Percentiles rank a stretch among this genome's conserved stretches.
Conservation (phyloP, 1,140 invertebrate genomes). For the Hylyphantes graminicola region DNA sequence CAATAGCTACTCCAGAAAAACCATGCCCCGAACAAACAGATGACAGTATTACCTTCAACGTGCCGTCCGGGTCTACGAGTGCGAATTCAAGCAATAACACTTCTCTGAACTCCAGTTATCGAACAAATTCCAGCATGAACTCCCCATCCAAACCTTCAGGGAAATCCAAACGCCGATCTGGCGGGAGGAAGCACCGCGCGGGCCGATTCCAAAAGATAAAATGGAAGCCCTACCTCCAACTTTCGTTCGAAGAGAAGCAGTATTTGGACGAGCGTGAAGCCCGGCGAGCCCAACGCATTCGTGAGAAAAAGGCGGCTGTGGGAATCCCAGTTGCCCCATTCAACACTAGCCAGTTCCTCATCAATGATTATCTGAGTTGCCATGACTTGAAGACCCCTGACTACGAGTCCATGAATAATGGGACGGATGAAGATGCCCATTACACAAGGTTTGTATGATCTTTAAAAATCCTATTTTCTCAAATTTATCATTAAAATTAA, state of each 20-base stretch:
- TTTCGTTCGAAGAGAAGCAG: constrained; percentile 66
- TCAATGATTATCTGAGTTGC: constrained; percentile 76
- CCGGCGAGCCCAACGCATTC: constrained; percentile 64
- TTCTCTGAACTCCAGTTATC: too few relatives aligned
- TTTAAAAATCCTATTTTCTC: too few relatives aligned
- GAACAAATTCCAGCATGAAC: too few relatives aligned
- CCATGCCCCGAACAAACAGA: too few relatives aligned
- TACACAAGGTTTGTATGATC: neutral
- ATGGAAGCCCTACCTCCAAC: constrained; percentile 68
- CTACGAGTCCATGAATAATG: constrained; percentile 70
- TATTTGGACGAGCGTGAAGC: constrained; percentile 67
- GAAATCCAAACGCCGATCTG: neutral
- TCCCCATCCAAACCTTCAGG: neutral
- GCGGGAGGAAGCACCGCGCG: neutral
- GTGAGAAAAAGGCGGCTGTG: constrained; percentile 64
- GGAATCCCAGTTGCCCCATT: constrained; percentile 80
- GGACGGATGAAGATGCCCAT: constrained; percentile 72
- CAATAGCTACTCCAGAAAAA: too few relatives aligned
- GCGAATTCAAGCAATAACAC: too few relatives aligned
- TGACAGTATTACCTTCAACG: too few relatives aligned
- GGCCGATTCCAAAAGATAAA: constrained; percentile 60
- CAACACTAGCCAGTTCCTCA: constrained; percentile 93
- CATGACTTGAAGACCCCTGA: constrained; percentile 82
- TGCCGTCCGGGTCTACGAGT: too few relatives aligned
- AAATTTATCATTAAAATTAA: too few relatives aligned